Evolutionary conservation across 2,888 invertebrate species (phyloP).

Genomic region (Zhengitettix transpicula): DNA sequence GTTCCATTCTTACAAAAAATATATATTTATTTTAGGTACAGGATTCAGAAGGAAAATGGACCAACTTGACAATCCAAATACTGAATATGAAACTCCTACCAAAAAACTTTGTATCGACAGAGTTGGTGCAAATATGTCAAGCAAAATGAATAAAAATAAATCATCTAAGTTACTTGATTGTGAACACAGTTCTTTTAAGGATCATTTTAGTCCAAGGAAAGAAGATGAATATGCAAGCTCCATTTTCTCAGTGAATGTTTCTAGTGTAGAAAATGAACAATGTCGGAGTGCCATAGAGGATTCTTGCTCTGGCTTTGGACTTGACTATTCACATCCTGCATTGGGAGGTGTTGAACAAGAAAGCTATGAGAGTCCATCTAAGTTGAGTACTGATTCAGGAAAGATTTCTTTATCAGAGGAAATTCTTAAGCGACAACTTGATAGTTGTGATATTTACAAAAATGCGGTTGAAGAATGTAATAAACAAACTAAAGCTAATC

Average conservation of each 20-base stretch:
- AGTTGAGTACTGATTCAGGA: not conserved
- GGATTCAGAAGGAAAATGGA: not conserved
- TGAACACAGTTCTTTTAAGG: no score
- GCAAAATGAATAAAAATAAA: no score
- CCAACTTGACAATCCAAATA: not conserved
- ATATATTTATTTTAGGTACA: not conserved
- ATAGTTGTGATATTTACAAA: not conserved
- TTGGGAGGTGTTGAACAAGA: not conserved
- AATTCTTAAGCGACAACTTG: not conserved
- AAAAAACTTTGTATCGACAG: not conserved
- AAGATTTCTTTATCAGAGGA: not conserved
- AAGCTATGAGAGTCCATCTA: not conserved
- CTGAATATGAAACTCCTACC: not conserved
- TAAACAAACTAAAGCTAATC: not conserved
- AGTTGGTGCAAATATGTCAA: not conserved
- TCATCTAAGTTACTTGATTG: no score
- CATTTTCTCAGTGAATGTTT: no score
- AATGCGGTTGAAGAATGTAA: not conserved
- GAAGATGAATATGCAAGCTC: no score
- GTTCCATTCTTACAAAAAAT: no score
- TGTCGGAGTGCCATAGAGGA: no score
- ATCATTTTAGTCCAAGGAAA: no score
- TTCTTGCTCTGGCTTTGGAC: no score
- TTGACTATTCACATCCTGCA: no score
- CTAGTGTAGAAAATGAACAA: no score